Base-by-base conservation (phyloP, 2,113 vertebrate species). In the Sprattus sprattus region DNA sequence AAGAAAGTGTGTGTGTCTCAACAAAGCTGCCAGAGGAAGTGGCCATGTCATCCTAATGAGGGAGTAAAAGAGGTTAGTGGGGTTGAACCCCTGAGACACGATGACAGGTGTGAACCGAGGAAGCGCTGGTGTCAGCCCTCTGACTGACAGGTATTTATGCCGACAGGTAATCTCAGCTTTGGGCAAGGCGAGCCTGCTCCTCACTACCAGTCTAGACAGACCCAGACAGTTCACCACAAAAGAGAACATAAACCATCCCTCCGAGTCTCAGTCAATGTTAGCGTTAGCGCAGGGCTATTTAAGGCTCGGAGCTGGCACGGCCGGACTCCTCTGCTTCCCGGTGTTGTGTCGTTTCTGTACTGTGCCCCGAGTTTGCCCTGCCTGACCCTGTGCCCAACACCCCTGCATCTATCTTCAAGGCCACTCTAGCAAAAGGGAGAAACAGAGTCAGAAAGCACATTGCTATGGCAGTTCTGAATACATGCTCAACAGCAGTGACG, bases 121-220 rank as follows among this genome's bases (percentile, higher is more conserved):
- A 91, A 90, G 89, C 44, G 46, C 57, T 81, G 84, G 83, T 71
- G 88, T 86, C 86, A 87, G 15, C 47, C 71, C 83, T n/a, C 32
- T 91, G 89, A 93, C 75, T 47, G 87, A 90, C 89, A 89, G 83
- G 45, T 89, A 89, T 91, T 91, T 89, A 87, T 82, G 86, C 86
- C 81, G 88, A 90, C 89, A 89, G 46, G 88, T 88, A 90, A 86
- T 83, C 84, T 81, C 89, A 16, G 86, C 82, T 88, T 91, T 75
- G 22, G 86, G 90, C 88, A 87, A 83, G 90, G 86, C 52, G n/a
- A 81, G 84, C 45, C 71, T 71, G 83, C 84, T 88, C 87, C 87
- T 81, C 86, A 89, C 86, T 89, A 85, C 87, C 11, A 82, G 89
- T 92, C 91, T 87, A 92, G 89, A 92, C 87, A 89, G 84, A 25